Base-by-base conservation (phyloP, 2,113 vertebrate genomes). In the Hemichromis elongatus region DNA sequence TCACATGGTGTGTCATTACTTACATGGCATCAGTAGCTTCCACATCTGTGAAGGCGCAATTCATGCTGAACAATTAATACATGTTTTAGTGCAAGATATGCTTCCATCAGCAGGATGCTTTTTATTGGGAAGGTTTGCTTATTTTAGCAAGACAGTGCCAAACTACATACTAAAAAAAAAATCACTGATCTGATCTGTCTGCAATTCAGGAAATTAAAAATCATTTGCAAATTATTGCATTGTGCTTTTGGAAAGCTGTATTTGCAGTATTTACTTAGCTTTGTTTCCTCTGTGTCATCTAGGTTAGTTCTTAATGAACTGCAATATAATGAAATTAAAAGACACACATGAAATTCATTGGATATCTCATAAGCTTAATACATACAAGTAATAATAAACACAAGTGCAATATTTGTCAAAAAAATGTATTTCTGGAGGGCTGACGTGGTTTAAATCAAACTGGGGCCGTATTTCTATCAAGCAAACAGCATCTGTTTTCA, bases 391-490 rank as follows among this genome's bases (percentile, higher is more conserved):
- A 53, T 45, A 16, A 26, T n/a, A 75, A 82, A 73, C 63, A 81
- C 7, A 40, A 9, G 18, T 54, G 45, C 19, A 63, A 33, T 59
- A 77, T 77, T 75, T 30, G 33, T 80, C 35, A 77, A 78, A 89
- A 81, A 42, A 52, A 21, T 18, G 18, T 82, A 56, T 77, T 87
- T 53, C 73, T 77, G 37, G 24, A 81, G 47, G 18, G 57, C 18
- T 50, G 61, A 14, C 4, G 19, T 30, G 63, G n/a, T 52, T 70
- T 93, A 88, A 90, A 93, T 92, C 80, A 91, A 89, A 52, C 40
- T 24, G 75, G 68, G 77, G 85, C 50, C 56, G 35, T 86, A 84
- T 87, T 89, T 87, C 86, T 79, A 79, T 87, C 82, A 68, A 78
- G 42, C 19, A 55, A 37, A 80, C 55, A 77, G 75, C 4, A 56